Percentiles rank a stretch among this genome's conserved stretches.
These are phyloP conservation scores for Simalia tracyae DNA, from an alignment of 2,797 vertebrate species.

Conservation along the genomic window DNA sequence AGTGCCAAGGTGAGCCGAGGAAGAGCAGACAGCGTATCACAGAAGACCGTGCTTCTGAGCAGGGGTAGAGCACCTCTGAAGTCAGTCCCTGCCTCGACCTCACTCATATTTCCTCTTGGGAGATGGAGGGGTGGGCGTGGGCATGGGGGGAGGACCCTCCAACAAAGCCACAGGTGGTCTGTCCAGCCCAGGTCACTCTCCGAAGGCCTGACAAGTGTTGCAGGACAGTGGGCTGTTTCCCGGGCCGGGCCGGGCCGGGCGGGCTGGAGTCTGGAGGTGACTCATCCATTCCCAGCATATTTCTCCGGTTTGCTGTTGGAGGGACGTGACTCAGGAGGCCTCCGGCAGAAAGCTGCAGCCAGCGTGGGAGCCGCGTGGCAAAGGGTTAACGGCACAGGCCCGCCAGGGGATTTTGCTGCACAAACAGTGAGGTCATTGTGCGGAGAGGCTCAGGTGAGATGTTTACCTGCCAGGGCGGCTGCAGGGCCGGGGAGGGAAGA, in stretches of 20 bases:
- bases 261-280: not conserved
- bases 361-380: not conserved
- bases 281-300: not conserved
- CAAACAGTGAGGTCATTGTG: conserved; percentile 15
- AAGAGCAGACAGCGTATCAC: not conserved
- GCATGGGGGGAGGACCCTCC: not conserved
- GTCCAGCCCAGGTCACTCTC: not conserved
- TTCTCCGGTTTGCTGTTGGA: not conserved
- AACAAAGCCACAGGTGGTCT: no score
- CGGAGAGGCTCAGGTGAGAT: not conserved
- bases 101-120: not conserved
- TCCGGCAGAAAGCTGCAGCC: no score
- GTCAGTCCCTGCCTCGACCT: not conserved
- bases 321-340: not conserved
- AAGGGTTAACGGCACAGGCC: not conserved
- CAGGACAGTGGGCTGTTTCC: not conserved
- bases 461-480: not conserved
- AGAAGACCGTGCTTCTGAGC: not conserved
- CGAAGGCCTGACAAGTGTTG: not conserved
- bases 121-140: no score
- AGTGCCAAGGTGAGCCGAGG: not conserved
- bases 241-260: not conserved
- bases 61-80: not conserved
- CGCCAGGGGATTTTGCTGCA: not conserved
- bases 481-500: not conserved